A percentile compares a stretch with the other conserved stretches of the same genome.
Conservation (phyloP, 2,797 vertebrate genomes). For the Meda fulgida region DNA sequence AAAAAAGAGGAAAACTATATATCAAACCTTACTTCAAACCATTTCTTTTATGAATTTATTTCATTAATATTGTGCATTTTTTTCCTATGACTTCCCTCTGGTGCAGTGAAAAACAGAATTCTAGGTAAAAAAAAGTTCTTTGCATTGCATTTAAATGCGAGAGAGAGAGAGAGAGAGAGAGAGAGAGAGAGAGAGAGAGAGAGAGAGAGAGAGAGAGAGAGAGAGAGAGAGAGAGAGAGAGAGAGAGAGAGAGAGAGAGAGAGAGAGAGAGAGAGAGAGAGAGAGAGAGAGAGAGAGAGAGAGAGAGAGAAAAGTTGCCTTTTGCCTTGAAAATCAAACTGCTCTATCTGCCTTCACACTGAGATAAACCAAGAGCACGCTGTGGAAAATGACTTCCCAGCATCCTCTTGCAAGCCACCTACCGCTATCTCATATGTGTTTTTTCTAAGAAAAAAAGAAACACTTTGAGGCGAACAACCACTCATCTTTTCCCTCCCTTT, state of each 20-base stretch:
- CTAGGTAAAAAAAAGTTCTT: not conserved
- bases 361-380: slow-evolving; percentile 57
- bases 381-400: slow-evolving; percentile 61
- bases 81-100: not conserved
- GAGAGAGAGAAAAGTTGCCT: slow-evolving; percentile 42
- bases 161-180: slow-evolving; percentile 50
- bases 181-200: slow-evolving; percentile 49
- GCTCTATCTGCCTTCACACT: slow-evolving; percentile 54
- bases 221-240: slow-evolving; percentile 46
- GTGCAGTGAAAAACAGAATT: not conserved
- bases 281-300: slow-evolving; percentile 49
- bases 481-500: slow-evolving; percentile 32
- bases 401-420: slow-evolving; percentile 51
- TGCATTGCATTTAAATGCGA: not conserved
- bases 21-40: not conserved
- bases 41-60: not conserved
- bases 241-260: slow-evolving; percentile 44
- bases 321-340: slow-evolving; percentile 52
- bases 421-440: slow-evolving; percentile 56
- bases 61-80: not conserved
- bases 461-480: slow-evolving; percentile 35
- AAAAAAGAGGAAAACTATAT: too few species aligned
- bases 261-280: slow-evolving; percentile 49
- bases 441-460: not conserved
- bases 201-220: slow-evolving; percentile 45